A percentile compares a stretch with the other conserved stretches of the same genome.
phyloP scores from a whole-genome alignment of 1,140 invertebrate genomes.

The Lucilia sericata region DNA sequence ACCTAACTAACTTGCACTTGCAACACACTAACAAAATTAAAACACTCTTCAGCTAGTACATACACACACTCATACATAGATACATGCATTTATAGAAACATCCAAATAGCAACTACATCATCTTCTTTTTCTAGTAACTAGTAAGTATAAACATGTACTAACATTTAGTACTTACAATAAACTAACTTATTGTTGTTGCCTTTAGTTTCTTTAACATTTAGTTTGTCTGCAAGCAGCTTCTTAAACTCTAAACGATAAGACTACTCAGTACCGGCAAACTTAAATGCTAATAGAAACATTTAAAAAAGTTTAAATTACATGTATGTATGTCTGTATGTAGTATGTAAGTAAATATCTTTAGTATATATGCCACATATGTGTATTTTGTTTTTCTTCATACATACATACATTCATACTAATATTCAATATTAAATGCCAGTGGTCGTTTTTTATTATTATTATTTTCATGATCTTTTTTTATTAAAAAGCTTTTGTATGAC shows the following conservation, averaged over 20 bases:
- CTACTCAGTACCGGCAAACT: neutral
- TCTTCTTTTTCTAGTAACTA: no score
- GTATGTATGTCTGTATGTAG: neutral
- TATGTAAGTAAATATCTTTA: no score
- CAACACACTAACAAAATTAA: no score
- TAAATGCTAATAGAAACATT: slow-evolving; percentile 24
- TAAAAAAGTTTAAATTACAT: neutral
- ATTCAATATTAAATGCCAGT: slow-evolving; percentile 26
- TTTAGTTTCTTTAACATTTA: slow-evolving; percentile 12
- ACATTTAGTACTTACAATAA: neutral
- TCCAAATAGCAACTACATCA: no score
- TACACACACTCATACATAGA: no score
- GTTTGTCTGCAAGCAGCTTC: neutral
- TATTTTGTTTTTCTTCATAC: neutral
- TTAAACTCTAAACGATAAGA: no score
- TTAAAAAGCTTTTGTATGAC: neutral
- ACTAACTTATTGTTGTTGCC: neutral
- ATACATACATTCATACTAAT: neutral
- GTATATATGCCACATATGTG: neutral
- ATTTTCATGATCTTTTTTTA: neutral
- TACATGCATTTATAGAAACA: no score
- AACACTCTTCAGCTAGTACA: no score
- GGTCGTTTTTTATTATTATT: neutral
- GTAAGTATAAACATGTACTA: neutral
- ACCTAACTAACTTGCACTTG: no score